phyloP scores from a whole-genome alignment of 1,140 invertebrate genomes.

The Cyphomyrmex costatus region DNA sequence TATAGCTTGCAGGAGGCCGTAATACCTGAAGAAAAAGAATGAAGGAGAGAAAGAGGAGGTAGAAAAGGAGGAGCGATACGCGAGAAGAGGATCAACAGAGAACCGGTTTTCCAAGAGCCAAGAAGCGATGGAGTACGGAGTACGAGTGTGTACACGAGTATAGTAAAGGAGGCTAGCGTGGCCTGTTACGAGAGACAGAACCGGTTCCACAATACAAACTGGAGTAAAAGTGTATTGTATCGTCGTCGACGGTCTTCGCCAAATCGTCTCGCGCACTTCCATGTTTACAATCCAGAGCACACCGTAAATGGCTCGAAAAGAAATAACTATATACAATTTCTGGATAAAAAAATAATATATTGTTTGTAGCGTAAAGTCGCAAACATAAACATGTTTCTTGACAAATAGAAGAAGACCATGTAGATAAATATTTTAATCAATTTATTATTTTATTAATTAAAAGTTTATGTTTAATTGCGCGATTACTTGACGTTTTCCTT shows the following conservation, averaged over 20 bases:
- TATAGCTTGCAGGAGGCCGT: conserved; percentile 70
- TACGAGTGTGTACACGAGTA: conserved; percentile 48
- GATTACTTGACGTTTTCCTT: background rate
- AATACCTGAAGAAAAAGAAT: conserved; percentile 67
- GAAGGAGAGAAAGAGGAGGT: conserved; percentile 25
- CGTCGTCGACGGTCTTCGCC: conserved; percentile 59
- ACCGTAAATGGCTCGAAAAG: conserved; percentile 40
- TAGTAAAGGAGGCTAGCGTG: conserved; percentile 78
- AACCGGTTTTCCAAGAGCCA: conserved; percentile 77
- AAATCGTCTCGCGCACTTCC: conserved; percentile 67
- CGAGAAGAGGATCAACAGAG: conserved; percentile 58
- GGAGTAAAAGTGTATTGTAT: conserved; percentile 82
- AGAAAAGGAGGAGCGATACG: conserved; percentile 15
- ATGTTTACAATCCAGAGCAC: conserved; percentile 65
- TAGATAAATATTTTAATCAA: background rate
- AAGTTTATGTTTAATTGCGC: background rate
- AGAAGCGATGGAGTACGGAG: conserved; percentile 47
- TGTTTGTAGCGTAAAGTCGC: background rate
- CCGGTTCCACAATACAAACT: conserved; percentile 81
- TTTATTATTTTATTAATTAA: conserved; percentile 2
- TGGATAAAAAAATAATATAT: conserved; percentile 13
- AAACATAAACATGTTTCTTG: background rate
- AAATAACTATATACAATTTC: conserved; percentile 24
- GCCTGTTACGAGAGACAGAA: conserved; percentile 79
- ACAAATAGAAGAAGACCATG: background rate